These are phyloP conservation scores for Saguinus imperator DNA, from an alignment of 2,113 vertebrate genomes.

Conservation along the genomic window DNA sequence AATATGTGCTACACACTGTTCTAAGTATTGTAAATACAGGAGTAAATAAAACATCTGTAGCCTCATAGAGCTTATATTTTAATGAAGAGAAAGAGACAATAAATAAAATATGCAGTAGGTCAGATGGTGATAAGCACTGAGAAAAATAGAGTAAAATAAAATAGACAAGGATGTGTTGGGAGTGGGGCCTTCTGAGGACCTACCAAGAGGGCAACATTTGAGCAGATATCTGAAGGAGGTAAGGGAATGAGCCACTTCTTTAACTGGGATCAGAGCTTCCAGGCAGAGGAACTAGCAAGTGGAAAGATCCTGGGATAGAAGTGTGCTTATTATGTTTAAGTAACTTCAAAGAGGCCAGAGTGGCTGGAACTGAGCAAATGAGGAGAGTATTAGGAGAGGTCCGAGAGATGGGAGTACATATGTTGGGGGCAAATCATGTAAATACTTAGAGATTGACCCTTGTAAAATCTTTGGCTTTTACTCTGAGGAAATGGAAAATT, in stretches of 20 bases:
- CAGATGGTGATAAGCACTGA: not conserved
- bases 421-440: not conserved
- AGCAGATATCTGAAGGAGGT: not conserved
- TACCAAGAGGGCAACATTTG: not conserved
- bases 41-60: not conserved
- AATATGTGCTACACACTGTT: not conserved
- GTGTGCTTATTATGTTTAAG: not conserved
- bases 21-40: not conserved
- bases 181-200: not conserved
- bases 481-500: not conserved
- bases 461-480: not conserved
- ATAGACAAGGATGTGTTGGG: not conserved
- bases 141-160: not conserved
- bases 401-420: not conserved
- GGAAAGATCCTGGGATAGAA: not conserved
- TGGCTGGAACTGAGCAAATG: not conserved
- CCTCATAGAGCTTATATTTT: not conserved
- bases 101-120: not conserved
- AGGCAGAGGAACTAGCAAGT: not conserved
- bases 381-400: not conserved
- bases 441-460: not conserved
- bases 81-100: not conserved
- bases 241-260: not conserved
- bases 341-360: not conserved
- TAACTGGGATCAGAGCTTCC: not conserved